Conservation (phyloP, 2,113 vertebrate genomes). For the Sorex araneus region DNA sequence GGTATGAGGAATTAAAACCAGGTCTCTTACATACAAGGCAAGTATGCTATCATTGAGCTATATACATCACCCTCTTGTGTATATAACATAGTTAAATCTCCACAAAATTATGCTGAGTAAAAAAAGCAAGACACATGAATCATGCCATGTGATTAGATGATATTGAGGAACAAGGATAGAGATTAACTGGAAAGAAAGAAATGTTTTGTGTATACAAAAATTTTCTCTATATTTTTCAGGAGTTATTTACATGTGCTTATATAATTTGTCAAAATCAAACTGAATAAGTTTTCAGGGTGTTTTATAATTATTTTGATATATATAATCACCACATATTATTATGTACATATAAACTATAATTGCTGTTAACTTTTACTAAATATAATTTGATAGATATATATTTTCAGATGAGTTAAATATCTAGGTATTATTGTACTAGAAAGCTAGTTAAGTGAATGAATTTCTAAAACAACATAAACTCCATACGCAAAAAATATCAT, state of each 20-base stretch:
- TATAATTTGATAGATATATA: not conserved
- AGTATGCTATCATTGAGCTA: too few species aligned
- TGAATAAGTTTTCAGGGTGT: not conserved
- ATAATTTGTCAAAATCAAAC: slow-evolving; percentile 27
- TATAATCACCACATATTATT: not conserved
- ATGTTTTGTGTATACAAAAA: not conserved
- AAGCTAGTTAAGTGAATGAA: not conserved
- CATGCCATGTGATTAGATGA: not conserved
- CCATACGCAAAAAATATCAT: not conserved
- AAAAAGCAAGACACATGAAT: not conserved
- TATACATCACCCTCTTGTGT: too few species aligned
- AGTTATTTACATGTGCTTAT: not conserved
- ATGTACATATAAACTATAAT: not conserved
- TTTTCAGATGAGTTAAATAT: slow-evolving; percentile 28
- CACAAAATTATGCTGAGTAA: not conserved
- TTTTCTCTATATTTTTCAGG: not conserved
- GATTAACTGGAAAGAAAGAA: not conserved
- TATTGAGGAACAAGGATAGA: not conserved
- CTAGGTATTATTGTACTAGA: not conserved
- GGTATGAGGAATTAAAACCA: too few species aligned
- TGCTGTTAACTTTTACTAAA: not conserved
- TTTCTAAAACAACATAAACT: slow-evolving; percentile 6
- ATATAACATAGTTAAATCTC: not conserved
- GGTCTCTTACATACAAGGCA: too few species aligned
- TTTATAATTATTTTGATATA: not conserved